Evolutionary conservation across 2,888 invertebrate species (phyloP).

Genomic region (Halictus ligatus): DNA sequence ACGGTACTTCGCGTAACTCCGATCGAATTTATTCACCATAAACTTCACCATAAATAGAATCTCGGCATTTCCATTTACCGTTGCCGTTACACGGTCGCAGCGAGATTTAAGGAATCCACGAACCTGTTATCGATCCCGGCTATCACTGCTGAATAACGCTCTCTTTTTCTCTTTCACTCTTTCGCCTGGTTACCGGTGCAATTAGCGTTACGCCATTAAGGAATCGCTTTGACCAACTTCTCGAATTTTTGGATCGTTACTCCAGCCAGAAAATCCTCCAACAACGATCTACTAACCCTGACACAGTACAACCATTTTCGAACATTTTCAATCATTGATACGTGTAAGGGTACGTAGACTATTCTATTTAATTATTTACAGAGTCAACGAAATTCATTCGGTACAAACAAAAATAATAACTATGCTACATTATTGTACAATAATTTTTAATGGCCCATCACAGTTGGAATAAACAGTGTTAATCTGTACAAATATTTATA

Average conservation of each 20-base stretch:
- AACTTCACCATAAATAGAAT: conserved; percentile 33
- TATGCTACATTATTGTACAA: no score
- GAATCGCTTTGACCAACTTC: background rate
- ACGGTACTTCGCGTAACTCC: conserved; percentile 26
- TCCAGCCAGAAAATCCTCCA: background rate
- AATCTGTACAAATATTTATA: no score
- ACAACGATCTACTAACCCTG: background rate
- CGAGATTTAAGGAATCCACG: conserved; percentile 33
- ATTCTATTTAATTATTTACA: no score
- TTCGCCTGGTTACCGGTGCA: background rate
- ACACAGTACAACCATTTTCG: background rate
- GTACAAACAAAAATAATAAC: no score
- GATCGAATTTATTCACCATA: conserved; percentile 43
- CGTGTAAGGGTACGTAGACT: no score
- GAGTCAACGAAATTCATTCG: no score
- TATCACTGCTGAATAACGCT: conserved; percentile 21
- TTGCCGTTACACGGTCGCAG: background rate
- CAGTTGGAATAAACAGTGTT: no score
- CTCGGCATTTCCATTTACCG: conserved; percentile 34
- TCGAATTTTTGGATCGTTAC: background rate
- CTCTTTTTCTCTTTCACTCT: background rate
- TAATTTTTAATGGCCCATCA: no score
- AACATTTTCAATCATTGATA: background rate
- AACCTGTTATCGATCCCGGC: conserved; percentile 40
- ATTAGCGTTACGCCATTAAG: background rate